Evolutionary conservation across 53 echinoderm and acorn worm species (phyloP).

Genomic region (Luidia sarsii): DNA sequence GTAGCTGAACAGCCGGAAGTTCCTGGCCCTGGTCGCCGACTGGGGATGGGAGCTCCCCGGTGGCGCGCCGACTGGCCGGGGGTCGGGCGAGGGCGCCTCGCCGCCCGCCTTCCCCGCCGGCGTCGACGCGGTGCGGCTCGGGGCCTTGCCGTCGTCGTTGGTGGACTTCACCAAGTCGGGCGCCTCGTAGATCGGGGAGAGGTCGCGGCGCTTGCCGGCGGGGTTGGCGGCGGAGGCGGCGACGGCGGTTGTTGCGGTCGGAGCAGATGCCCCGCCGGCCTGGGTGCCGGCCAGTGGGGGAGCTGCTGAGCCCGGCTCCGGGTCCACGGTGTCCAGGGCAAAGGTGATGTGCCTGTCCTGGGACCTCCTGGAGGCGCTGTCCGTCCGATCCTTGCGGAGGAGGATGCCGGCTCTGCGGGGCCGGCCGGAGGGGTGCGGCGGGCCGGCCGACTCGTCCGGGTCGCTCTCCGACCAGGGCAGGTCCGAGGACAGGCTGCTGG

Average conservation of each 20-base stretch:
- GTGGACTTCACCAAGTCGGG: constrained; percentile 54
- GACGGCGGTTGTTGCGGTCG: not conserved
- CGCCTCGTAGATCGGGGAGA: constrained; percentile 76
- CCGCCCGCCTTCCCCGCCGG: not conserved
- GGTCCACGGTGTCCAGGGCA: constrained; percentile 58
- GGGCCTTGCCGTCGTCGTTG: constrained; percentile 12
- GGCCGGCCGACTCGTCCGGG: constrained; percentile 43
- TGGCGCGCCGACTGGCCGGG: not conserved
- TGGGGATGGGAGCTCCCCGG: constrained; percentile 2
- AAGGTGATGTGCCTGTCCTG: constrained; percentile 81
- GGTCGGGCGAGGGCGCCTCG: too few relatives aligned
- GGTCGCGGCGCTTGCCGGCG: constrained; percentile 48
- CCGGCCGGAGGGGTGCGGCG: constrained; percentile 26
- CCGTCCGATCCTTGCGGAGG: constrained; percentile 48
- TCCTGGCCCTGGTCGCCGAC: not conserved
- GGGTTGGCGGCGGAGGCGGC: not conserved
- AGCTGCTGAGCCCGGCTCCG: not conserved
- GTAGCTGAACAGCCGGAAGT: constrained; percentile 63
- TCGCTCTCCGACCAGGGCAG: constrained; percentile 66
- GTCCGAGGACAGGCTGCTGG: constrained; percentile 65
- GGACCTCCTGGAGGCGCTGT: constrained; percentile 46
- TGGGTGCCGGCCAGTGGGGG: not conserved
- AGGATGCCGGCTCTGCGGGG: constrained; percentile 64
- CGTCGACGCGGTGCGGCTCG: not conserved
- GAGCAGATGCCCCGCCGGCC: constrained; percentile 42